Conservation (phyloP, 2,888 invertebrate genomes). For the Euplagia quadripunctaria region DNA sequence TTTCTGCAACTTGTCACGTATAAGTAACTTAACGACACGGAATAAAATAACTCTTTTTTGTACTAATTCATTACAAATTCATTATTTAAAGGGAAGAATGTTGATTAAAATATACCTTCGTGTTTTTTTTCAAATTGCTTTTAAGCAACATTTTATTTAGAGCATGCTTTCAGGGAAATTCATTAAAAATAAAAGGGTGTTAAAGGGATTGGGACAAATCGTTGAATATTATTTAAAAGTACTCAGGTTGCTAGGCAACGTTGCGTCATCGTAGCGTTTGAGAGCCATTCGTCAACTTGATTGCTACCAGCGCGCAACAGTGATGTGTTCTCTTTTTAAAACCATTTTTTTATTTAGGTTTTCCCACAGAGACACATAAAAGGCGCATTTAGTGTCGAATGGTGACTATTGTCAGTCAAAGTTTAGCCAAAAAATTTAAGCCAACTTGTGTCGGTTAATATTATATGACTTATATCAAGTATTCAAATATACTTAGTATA, state of each 20-base stretch:
- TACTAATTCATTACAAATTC: neutral
- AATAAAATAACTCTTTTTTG: neutral
- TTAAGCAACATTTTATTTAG: constrained; percentile 15
- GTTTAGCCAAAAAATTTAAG: no score
- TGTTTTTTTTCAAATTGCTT: constrained; percentile 5
- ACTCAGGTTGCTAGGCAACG: constrained; percentile 16
- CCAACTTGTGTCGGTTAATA: no score
- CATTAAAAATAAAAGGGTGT: constrained; percentile 45
- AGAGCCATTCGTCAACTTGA: constrained; percentile 22
- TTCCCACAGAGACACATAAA: constrained; percentile 16
- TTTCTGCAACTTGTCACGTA: neutral
- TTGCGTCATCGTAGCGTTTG: constrained; percentile 15
- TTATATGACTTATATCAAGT: no score
- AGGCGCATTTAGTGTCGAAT: neutral
- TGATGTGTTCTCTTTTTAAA: neutral
- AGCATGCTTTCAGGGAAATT: constrained; percentile 32
- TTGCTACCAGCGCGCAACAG: constrained; percentile 2
- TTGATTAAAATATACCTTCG: constrained; percentile 1
- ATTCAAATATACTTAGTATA: no score
- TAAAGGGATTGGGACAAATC: constrained; percentile 22
- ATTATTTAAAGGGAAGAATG: neutral
- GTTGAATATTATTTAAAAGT: constrained; percentile 18
- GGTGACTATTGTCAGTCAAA: neutral
- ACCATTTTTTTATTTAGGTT: constrained; percentile 2
- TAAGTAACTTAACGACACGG: neutral